These are phyloP conservation scores for Heteromormyrus szaboi DNA, from an alignment of 2,797 vertebrate species.

Conservation along the genomic window DNA sequence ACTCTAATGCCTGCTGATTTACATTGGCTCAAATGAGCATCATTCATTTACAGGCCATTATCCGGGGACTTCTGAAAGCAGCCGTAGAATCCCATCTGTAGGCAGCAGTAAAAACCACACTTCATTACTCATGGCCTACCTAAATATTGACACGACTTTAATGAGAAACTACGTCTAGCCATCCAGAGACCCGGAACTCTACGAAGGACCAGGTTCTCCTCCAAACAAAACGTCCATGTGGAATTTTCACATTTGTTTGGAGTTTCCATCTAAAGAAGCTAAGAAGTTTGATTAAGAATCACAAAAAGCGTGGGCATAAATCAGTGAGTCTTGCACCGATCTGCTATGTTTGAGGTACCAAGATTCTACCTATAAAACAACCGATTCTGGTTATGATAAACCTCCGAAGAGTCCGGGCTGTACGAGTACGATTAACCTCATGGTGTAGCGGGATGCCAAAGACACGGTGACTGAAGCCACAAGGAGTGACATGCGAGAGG, in stretches of 20 bases:
- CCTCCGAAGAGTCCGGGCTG: background rate
- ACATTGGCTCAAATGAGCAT: background rate
- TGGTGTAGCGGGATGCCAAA: background rate
- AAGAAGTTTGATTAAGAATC: background rate
- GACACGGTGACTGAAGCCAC: background rate
- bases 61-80: background rate
- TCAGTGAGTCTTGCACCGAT: background rate
- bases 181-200: background rate
- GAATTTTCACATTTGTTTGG: background rate
- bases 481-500: background rate
- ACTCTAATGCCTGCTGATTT: background rate
- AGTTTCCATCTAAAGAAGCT: background rate
- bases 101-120: background rate
- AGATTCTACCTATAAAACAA: background rate
- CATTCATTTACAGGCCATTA: background rate
- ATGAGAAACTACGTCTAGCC: background rate
- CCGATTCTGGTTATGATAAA: background rate
- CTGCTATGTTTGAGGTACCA: background rate
- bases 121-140: background rate
- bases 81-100: background rate
- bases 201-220: background rate
- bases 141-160: slow-evolving; percentile 1
- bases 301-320: background rate
- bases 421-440: background rate
- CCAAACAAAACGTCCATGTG: background rate